Conservation (phyloP, 2,888 invertebrate species). For the Leistus spinibarbis region DNA sequence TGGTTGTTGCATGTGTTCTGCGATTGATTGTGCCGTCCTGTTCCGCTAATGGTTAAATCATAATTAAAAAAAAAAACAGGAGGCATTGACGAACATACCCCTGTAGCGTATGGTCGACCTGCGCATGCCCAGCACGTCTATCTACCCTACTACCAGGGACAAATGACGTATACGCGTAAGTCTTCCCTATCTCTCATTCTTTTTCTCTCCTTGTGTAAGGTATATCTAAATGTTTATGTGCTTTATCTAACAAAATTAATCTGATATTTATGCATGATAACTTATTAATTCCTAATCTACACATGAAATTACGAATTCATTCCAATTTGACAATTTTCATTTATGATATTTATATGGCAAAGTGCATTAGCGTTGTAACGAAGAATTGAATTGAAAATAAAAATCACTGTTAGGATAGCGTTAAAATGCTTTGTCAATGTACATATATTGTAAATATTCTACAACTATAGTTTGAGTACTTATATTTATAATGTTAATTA, state of each 20-base stretch:
- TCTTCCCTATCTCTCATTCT: slow-evolving; percentile 47
- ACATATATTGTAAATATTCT: background rate
- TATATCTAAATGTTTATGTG: background rate
- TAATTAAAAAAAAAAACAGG: slow-evolving; percentile 19
- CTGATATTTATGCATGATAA: background rate
- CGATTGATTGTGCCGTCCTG: slow-evolving; percentile 32
- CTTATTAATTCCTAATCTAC: background rate
- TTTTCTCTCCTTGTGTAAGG: slow-evolving; percentile 13
- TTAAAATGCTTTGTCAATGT: background rate
- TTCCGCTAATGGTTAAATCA: slow-evolving; percentile 23
- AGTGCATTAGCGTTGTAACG: background rate
- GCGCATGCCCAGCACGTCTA: slow-evolving; percentile 80
- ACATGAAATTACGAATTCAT: background rate
- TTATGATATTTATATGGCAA: background rate
- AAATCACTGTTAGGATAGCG: background rate
- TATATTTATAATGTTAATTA: background rate
- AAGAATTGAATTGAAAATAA: background rate
- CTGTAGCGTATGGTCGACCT: slow-evolving; percentile 67
- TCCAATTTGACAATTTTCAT: background rate
- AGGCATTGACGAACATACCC: slow-evolving; percentile 56
- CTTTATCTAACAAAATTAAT: background rate
- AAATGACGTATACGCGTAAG: slow-evolving; percentile 81
- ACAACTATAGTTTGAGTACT: background rate
- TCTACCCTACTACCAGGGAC: slow-evolving; percentile 84
- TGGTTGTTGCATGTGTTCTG: slow-evolving; percentile 39